Percentiles rank a stretch among this genome's conserved stretches.
phyloP scores from a whole-genome alignment of 1,140 invertebrate genomes.

The Teleopsis dalmanni region DNA sequence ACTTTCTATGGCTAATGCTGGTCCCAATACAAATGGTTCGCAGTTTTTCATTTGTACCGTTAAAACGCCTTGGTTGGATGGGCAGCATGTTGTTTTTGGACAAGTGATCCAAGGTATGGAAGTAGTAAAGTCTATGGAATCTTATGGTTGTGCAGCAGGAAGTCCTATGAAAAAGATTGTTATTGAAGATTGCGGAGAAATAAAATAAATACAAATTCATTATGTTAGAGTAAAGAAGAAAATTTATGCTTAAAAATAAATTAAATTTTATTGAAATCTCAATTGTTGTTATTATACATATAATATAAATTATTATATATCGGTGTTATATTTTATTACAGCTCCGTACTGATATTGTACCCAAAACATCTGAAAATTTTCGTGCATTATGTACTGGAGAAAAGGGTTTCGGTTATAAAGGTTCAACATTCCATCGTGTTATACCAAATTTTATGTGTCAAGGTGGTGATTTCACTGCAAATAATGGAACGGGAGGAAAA shows the following conservation, averaged over 20 bases:
- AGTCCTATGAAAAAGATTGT: conserved; percentile 74
- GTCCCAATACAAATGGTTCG: conserved; percentile 36
- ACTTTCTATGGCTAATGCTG: conserved; percentile 62
- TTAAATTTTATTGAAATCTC: no score
- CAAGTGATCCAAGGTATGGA: conserved; percentile 89
- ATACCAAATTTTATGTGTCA: conserved; percentile 99
- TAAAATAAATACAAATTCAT: conserved; percentile 42
- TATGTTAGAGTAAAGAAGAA: no score
- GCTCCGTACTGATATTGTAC: conserved; percentile 79
- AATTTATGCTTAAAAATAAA: no score
- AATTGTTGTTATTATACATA: no score
- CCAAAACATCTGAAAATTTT: conserved; percentile 93
- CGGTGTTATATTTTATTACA: no score
- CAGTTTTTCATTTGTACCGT: conserved; percentile 53
- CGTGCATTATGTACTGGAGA: conserved; percentile 87
- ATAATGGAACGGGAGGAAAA: conserved; percentile 93
- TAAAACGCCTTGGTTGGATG: conserved; percentile 88
- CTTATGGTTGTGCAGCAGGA: conserved; percentile 69
- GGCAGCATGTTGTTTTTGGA: conserved; percentile 93
- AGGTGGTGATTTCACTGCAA: conserved; percentile 90
- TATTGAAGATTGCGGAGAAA: conserved; percentile 72
- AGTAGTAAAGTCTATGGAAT: conserved; percentile 80
- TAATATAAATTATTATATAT: no score
- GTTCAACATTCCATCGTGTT: conserved; percentile 86
- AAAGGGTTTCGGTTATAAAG: conserved; percentile 89